Conservation (phyloP, 2,797 vertebrate genomes). For the Pteronotus mesoamericanus region DNA sequence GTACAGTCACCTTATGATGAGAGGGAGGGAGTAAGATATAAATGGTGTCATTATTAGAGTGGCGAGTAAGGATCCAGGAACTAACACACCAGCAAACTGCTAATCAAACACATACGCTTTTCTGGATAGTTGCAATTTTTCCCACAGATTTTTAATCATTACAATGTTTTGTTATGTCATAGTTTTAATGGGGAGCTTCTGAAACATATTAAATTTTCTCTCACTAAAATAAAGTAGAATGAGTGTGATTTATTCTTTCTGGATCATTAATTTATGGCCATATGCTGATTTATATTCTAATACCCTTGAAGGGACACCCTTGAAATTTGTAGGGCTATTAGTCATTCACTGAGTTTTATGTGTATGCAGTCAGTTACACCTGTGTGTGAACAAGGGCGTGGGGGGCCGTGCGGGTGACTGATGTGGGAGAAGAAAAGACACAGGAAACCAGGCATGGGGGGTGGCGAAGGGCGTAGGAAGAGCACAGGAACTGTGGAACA, state of each 20-base stretch:
- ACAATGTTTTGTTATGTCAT: not conserved
- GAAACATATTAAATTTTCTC: not conserved
- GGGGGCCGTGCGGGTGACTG: rapidly evolving
- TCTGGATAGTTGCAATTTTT: not conserved
- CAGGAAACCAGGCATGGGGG: rapidly evolving
- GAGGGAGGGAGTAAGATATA: not conserved
- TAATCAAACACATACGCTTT: not conserved
- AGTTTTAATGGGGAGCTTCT: not conserved
- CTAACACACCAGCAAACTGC: not conserved
- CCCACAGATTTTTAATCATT: not conserved
- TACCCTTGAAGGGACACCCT: not conserved
- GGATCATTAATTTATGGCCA: not conserved
- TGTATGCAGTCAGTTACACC: not conserved
- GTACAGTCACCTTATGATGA: too few relatives aligned
- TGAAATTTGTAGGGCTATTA: not conserved
- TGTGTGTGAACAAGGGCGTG: not conserved
- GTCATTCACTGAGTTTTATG: not conserved
- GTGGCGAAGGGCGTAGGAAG: too few relatives aligned
- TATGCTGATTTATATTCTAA: not conserved
- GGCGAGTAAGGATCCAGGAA: not conserved
- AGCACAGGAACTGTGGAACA: too few relatives aligned
- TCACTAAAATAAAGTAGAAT: not conserved
- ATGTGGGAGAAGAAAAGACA: not conserved
- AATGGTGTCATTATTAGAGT: not conserved
- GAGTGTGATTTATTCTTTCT: not conserved